phyloP scores from a whole-genome alignment of 2,797 vertebrate species.

The Bradypodion ventrale region DNA sequence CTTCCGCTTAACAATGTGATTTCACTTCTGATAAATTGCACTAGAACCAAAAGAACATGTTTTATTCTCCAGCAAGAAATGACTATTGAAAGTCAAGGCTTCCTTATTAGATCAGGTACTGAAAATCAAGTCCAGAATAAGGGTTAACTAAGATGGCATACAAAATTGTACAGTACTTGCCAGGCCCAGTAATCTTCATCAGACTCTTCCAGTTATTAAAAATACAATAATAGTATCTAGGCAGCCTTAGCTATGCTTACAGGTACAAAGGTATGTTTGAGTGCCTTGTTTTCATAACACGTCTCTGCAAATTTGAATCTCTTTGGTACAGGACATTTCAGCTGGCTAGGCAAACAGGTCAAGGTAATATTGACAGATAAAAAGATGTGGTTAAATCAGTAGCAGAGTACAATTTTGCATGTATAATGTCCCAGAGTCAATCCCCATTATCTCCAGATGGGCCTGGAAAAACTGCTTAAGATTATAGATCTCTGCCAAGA shows the following conservation, averaged over 20 bases:
- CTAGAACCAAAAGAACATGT: background rate
- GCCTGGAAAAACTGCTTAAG: too few relatives aligned
- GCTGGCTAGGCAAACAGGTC: too few relatives aligned
- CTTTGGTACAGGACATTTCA: too few relatives aligned
- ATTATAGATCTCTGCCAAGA: too few relatives aligned
- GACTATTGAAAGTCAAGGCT: background rate
- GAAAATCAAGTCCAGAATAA: background rate
- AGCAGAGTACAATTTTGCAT: too few relatives aligned
- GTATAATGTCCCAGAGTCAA: too few relatives aligned
- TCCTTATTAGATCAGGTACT: background rate
- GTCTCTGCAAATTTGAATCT: background rate
- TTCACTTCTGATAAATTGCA: background rate
- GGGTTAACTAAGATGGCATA: background rate
- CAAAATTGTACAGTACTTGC: too few relatives aligned
- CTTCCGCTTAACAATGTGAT: background rate
- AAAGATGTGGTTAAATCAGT: too few relatives aligned
- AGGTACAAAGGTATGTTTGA: background rate
- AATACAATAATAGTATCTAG: background rate
- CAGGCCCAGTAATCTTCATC: background rate
- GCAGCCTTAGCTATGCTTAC: background rate
- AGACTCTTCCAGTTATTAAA: constrained; percentile 3
- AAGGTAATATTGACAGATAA: background rate
- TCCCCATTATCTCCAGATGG: too few relatives aligned
- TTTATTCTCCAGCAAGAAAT: background rate
- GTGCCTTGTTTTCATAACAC: background rate